Evolutionary conservation across 1,140 invertebrate species (phyloP), one percentile per base, ranked within the genome.

Genomic region (Zaprionus ornatus): DNA sequence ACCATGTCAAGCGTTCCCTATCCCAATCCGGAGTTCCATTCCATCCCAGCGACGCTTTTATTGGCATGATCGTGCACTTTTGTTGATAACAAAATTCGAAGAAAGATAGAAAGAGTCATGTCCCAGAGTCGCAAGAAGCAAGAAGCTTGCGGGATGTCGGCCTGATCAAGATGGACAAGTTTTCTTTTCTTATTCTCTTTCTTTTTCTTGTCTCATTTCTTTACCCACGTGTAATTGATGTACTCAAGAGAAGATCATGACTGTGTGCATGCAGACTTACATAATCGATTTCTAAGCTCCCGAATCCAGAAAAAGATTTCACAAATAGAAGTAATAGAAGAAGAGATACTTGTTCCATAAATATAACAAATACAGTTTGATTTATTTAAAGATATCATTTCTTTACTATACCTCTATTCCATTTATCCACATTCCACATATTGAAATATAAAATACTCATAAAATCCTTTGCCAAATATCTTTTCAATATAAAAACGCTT

Each of bases 31-130:
- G n/a, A 15, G 40, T 45, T 57, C 64, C 19, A 25, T 50, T 68
- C 45, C 21, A 32, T 23, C 19, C 35, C 21, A 19, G 19, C 52
- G 67, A 66, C 52, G 60, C 85, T 85, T 88, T 88, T 88, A 81
- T 90, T 85, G 86, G 81, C 81, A 90, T 88, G 84, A 88, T 88
- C 84, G 84, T 88, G 84, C 84, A 88, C 84, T 90, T 79, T 82
- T 81, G 63, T 81, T 90, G 86, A 90, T 85, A 88, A 90, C 75
- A 86, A 83, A 87, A 69, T 86, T 88, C 84, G 69, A 69, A 77
- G 83, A 83, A 80, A 74, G 54, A 80, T 87, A 52, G 74, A 73
- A 61, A 71, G 59, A 68, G 66, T 71, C 77, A 70, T 80, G 64
- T 72, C 67, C 62, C 61, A 37, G 27, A 59, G 40, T 74, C 48